phyloP scores from a whole-genome alignment of 2,888 invertebrate genomes.

The Bellardia bayeri region DNA sequence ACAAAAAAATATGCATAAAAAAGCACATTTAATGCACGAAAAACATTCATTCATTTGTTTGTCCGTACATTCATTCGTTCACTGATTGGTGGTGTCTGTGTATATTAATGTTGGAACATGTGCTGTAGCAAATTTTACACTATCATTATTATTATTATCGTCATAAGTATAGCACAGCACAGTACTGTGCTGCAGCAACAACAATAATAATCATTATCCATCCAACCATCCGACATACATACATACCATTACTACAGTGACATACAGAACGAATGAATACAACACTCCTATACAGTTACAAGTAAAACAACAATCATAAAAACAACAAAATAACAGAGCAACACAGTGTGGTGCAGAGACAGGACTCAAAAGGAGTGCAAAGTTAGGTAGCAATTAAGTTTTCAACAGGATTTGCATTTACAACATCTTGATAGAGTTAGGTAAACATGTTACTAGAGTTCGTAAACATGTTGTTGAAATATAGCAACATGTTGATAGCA shows the following conservation, averaged over 20 bases:
- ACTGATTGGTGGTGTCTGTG: background rate
- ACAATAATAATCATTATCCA: slow-evolving; percentile 53
- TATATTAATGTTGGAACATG: slow-evolving; percentile 67
- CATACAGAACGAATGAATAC: slow-evolving; percentile 52
- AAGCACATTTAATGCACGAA: slow-evolving; percentile 67
- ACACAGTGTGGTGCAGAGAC: slow-evolving; percentile 27
- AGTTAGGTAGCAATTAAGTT: background rate
- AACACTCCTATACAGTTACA: slow-evolving; percentile 67
- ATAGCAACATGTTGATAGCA: too few species aligned
- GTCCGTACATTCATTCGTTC: slow-evolving; percentile 20
- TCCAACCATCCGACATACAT: slow-evolving; percentile 42
- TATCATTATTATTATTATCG: slow-evolving; percentile 76
- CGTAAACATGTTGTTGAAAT: too few species aligned
- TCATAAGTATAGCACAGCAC: slow-evolving; percentile 50
- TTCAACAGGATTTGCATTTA: background rate
- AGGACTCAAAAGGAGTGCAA: slow-evolving; percentile 57
- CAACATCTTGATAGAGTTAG: too few species aligned
- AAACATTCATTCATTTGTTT: slow-evolving; percentile 62
- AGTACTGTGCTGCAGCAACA: slow-evolving; percentile 37
- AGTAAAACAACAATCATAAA: slow-evolving; percentile 59
- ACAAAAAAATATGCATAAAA: slow-evolving; percentile 62
- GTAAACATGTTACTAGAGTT: too few species aligned
- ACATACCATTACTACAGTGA: background rate
- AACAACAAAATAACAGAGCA: slow-evolving; percentile 61
- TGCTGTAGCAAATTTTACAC: slow-evolving; percentile 80